phyloP scores from a whole-genome alignment of 2,888 invertebrate genomes.

The Hirtodrosophila duncani region DNA sequence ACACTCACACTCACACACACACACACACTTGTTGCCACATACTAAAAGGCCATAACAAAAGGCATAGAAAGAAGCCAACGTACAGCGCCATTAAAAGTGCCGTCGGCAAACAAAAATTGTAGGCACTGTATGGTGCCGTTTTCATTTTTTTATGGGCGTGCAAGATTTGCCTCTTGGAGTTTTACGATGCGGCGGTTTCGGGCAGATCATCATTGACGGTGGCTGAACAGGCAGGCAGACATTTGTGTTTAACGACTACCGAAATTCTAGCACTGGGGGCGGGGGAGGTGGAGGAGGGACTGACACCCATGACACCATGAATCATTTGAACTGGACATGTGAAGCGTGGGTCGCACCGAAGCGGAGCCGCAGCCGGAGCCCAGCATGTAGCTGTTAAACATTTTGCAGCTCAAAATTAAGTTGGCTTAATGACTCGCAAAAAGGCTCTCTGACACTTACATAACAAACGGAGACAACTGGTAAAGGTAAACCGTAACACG shows the following conservation, averaged over 20 bases:
- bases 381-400: conserved; percentile 64
- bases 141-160: conserved; percentile 71
- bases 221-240: conserved; percentile 26
- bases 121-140: conserved; percentile 46
- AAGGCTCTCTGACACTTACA: conserved; percentile 42
- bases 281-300: conserved; percentile 16
- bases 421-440: conserved; percentile 56
- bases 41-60: conserved; percentile 37
- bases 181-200: conserved; percentile 51
- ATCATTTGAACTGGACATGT: conserved; percentile 26
- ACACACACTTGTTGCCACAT: conserved; percentile 37
- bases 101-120: conserved; percentile 50
- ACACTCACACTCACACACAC: background rate
- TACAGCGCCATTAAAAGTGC: conserved; percentile 43
- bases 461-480: conserved; percentile 29
- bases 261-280: conserved; percentile 43
- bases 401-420: conserved; percentile 65
- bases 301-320: conserved; percentile 44
- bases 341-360: conserved; percentile 55
- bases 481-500: conserved; percentile 17
- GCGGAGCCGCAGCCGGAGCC: conserved; percentile 15
- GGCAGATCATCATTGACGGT: conserved; percentile 34
- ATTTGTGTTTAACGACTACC: conserved; percentile 61
- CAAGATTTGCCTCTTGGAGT: conserved; percentile 43
- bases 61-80: background rate